Evolutionary conservation across 2,888 invertebrate species (phyloP).

Genomic region (Cenopis cana): DNA sequence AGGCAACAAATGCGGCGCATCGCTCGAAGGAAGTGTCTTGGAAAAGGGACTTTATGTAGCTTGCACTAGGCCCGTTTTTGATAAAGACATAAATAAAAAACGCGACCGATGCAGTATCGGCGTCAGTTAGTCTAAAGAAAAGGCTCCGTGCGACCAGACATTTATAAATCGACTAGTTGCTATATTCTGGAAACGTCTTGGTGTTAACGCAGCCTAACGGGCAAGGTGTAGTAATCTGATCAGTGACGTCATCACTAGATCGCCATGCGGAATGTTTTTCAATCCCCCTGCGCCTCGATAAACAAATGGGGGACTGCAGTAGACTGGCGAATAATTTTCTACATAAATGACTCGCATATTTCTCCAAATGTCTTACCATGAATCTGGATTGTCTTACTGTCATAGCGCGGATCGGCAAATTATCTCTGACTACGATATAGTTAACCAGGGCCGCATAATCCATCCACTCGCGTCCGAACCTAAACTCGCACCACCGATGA

Average conservation of each 20-base stretch:
- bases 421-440: not conserved
- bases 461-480: not conserved
- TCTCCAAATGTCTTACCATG: constrained; percentile 17
- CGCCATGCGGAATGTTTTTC: constrained; percentile 12
- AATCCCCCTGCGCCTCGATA: constrained; percentile 12
- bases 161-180: no score
- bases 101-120: constrained; percentile 48
- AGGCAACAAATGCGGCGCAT: constrained; percentile 66
- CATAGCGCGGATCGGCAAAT: constrained; percentile 12
- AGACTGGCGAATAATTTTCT: not conserved
- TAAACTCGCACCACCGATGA: constrained; percentile 27
- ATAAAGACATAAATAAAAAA: constrained; percentile 53
- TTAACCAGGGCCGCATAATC: not conserved
- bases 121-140: constrained; percentile 10
- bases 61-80: not conserved
- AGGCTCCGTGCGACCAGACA: not conserved
- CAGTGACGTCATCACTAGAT: constrained; percentile 25
- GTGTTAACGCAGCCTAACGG: not conserved
- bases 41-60: not conserved
- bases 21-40: constrained; percentile 35
- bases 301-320: constrained; percentile 8
- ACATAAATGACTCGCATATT: not conserved
- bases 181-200: no score
- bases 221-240: constrained; percentile 14
- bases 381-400: constrained; percentile 14